These are phyloP conservation scores for Esox masquinongy DNA, from an alignment of 2,797 vertebrate genomes.

Conservation along the genomic window DNA sequence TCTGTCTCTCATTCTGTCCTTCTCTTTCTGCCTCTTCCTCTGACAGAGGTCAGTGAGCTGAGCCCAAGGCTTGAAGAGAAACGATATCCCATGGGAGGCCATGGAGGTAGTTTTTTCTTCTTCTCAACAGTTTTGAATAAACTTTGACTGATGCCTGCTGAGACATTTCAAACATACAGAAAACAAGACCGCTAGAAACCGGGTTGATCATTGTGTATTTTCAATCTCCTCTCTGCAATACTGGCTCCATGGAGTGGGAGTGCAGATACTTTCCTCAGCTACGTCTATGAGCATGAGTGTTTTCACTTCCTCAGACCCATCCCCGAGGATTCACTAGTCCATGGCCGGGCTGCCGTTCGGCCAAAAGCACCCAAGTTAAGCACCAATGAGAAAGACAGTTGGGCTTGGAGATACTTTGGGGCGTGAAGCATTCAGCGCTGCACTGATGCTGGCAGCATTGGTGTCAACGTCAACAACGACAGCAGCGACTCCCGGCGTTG, in stretches of 20 bases:
- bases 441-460: too few species aligned
- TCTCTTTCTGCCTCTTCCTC: constrained; percentile 25
- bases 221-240: background rate
- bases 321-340: background rate
- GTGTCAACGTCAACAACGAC: too few species aligned
- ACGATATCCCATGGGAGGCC: constrained; percentile 25
- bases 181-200: background rate
- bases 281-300: background rate
- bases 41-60: constrained; percentile 22
- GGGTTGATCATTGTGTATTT: background rate
- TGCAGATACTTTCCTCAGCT: background rate
- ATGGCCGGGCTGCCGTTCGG: background rate
- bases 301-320: background rate
- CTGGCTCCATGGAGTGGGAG: background rate
- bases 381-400: background rate
- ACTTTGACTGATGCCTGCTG: constrained; percentile 6
- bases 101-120: background rate
- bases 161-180: background rate
- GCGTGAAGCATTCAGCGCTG: too few species aligned
- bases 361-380: background rate
- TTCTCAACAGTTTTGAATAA: background rate
- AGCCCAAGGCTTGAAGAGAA: constrained; percentile 19
- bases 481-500: too few species aligned
- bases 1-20: constrained; percentile 20
- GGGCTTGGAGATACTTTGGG: too few species aligned